Percentiles rank a stretch among this genome's conserved stretches.
phyloP scores from a whole-genome alignment of 2,113 vertebrate genomes.

The Alethe diademata region DNA sequence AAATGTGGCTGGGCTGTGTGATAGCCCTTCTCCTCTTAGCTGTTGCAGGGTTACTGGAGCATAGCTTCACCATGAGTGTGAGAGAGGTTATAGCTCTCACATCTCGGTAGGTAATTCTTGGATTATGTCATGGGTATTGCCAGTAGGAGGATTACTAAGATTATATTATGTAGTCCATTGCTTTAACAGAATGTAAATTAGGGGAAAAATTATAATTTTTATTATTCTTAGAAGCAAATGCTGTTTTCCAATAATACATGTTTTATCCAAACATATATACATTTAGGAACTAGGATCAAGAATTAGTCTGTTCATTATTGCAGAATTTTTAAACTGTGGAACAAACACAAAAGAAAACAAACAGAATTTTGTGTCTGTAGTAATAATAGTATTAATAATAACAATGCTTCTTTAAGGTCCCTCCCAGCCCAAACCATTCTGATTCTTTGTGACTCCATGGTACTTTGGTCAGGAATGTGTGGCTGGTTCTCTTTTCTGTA shows the following conservation, averaged over 20 bases:
- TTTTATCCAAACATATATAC: neutral
- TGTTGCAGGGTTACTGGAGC: neutral
- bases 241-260: neutral
- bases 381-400: neutral
- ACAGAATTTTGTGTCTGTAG: neutral
- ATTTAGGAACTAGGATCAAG: neutral
- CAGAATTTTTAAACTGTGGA: neutral
- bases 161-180: constrained; percentile 20
- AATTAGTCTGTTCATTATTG: neutral
- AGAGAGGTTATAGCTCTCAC: constrained; percentile 23
- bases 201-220: neutral
- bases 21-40: neutral
- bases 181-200: constrained; percentile 37
- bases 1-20: neutral
- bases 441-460: neutral
- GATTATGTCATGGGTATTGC: constrained; percentile 45
- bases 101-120: constrained; percentile 34
- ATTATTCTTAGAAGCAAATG: neutral
- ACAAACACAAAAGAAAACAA: neutral
- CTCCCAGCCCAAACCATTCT: neutral
- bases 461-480: neutral
- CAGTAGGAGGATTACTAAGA: constrained; percentile 25
- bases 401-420: neutral
- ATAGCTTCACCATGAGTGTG: neutral
- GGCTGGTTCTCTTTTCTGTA: neutral